phyloP scores from a whole-genome alignment of 2,888 invertebrate genomes.

The Mechanitis mazaeus region DNA sequence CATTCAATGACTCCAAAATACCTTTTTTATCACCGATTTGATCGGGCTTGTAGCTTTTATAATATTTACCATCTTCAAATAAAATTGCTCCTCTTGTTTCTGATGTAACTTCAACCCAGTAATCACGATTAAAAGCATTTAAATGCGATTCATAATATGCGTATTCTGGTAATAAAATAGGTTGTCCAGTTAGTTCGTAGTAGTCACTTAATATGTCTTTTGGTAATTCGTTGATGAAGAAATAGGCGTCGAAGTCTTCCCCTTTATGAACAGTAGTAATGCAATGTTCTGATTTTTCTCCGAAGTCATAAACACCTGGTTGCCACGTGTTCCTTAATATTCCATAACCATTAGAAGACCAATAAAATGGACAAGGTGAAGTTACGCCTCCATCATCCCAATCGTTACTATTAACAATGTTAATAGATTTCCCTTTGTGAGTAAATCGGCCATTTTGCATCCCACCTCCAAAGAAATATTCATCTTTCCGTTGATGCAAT shows the following conservation, averaged over 20 bases:
- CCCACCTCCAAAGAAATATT: constrained; percentile 65
- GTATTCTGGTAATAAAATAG: constrained; percentile 62
- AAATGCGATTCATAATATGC: constrained; percentile 67
- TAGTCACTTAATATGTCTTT: constrained; percentile 58
- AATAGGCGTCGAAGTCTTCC: constrained; percentile 58
- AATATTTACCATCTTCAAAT: constrained; percentile 64
- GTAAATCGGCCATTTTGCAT: constrained; percentile 69
- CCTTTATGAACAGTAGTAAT: constrained; percentile 46
- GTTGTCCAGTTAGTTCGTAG: constrained; percentile 61
- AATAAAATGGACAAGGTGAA: constrained; percentile 66
- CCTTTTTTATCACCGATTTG: constrained; percentile 52
- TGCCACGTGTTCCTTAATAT: constrained; percentile 66
- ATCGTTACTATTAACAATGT: constrained; percentile 57
- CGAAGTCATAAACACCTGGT: constrained; percentile 60
- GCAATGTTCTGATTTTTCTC: constrained; percentile 34
- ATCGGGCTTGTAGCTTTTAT: constrained; percentile 57
- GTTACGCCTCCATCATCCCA: constrained; percentile 64
- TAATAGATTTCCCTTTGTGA: constrained; percentile 58
- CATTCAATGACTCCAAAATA: constrained; percentile 64
- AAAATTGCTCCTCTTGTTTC: constrained; percentile 47
- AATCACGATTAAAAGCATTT: constrained; percentile 66
- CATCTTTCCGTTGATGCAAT: constrained; percentile 46
- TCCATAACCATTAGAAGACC: constrained; percentile 65
- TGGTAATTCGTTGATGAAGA: constrained; percentile 51
- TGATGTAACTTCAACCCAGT: constrained; percentile 57